These are phyloP conservation scores for Brachionus koreanus DNA, from an alignment of 1,140 invertebrate species.

Conservation along the genomic window DNA sequence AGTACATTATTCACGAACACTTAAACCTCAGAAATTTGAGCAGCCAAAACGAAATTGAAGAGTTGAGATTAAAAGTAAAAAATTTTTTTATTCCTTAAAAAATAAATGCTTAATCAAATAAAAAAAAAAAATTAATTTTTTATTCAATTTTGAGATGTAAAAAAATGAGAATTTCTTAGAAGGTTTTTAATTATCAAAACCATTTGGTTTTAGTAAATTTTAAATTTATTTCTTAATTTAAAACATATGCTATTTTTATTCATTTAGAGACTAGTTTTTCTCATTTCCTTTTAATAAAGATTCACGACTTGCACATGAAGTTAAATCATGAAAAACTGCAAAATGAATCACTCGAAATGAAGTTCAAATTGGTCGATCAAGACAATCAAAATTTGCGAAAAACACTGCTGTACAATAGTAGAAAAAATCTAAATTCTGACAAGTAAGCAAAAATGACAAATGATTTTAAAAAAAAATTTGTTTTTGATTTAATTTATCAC, in stretches of 20 bases:
- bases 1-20: conserved; percentile 9
- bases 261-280: neutral
- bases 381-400: conserved; percentile 32
- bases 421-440: neutral
- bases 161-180: too few species aligned
- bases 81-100: neutral
- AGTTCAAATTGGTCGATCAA: conserved; percentile 23
- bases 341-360: conserved; percentile 35
- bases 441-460: neutral
- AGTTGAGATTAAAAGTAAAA: conserved; percentile 1
- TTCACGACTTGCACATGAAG: conserved; percentile 22
- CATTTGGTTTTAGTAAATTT: too few species aligned
- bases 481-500: neutral
- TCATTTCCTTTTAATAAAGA: neutral
- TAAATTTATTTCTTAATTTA: too few species aligned
- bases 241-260: too few species aligned
- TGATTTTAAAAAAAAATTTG: neutral
- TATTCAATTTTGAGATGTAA: too few species aligned
- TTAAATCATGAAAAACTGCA: conserved; percentile 26
- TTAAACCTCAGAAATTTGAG: neutral
- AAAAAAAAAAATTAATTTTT: too few species aligned
- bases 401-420: neutral
- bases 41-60: conserved; percentile 4
- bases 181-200: too few species aligned
- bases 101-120: too few species aligned